phyloP scores from a whole-genome alignment of 1,140 invertebrate genomes.

The Brachionus sp. region DNA sequence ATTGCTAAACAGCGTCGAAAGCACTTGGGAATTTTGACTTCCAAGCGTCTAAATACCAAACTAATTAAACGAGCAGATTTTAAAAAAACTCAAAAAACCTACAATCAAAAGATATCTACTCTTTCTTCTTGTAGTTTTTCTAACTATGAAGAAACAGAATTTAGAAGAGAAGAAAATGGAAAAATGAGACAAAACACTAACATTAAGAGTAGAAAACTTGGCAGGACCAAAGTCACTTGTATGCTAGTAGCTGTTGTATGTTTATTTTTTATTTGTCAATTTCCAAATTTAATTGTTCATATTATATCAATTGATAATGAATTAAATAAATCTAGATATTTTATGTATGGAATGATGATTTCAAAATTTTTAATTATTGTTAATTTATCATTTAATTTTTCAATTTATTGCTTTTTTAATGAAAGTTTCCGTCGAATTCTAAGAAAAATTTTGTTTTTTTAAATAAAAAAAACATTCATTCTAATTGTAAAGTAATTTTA shows the following conservation, averaged over 20 bases:
- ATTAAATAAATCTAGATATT: background rate
- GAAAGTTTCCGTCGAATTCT: constrained; percentile 27
- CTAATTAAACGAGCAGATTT: background rate
- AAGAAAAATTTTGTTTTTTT: background rate
- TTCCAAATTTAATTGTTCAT: constrained; percentile 42
- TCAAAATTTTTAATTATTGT: constrained; percentile 39
- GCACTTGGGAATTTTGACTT: background rate
- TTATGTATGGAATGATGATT: background rate
- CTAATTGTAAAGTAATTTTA: no score
- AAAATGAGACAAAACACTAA: background rate
- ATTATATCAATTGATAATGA: background rate
- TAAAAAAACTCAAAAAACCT: background rate
- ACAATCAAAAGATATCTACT: background rate
- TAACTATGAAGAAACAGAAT: background rate
- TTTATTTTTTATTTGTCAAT: constrained; percentile 45
- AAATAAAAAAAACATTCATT: background rate
- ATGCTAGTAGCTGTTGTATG: constrained; percentile 44
- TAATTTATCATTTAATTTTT: constrained; percentile 41
- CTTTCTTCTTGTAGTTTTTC: background rate
- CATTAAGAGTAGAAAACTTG: background rate
- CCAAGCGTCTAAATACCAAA: background rate
- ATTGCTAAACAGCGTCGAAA: background rate
- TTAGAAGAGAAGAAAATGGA: background rate
- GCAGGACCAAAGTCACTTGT: constrained; percentile 29
- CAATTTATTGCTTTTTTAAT: constrained; percentile 16